phyloP scores from a whole-genome alignment of 2,888 invertebrate genomes.

The Monopis laevigella region DNA sequence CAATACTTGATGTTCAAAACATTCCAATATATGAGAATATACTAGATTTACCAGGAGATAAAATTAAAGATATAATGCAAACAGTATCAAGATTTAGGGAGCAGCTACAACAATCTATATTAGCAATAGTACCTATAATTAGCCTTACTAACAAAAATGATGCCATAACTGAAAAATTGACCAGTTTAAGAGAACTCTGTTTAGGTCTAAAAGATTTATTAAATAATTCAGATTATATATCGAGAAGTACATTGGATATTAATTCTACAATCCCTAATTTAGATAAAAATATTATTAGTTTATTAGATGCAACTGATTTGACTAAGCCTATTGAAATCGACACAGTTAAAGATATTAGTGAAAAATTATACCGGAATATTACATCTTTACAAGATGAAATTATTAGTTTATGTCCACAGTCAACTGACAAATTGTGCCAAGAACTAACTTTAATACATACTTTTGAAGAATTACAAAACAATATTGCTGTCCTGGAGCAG shows the following conservation, averaged over 20 bases:
- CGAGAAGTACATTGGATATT: conserved; percentile 17
- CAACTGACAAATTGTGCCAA: conserved; percentile 28
- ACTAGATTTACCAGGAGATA: conserved; percentile 40
- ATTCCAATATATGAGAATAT: conserved; percentile 50
- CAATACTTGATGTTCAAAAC: conserved; percentile 40
- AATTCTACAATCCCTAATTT: conserved; percentile 26
- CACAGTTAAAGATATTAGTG: conserved; percentile 35
- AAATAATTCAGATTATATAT: conserved; percentile 24
- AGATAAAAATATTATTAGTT: conserved; percentile 28
- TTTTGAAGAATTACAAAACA: conserved; percentile 41
- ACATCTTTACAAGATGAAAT: conserved; percentile 41
- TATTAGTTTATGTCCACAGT: conserved; percentile 33
- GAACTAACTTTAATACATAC: conserved; percentile 43
- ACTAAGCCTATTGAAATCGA: conserved; percentile 35
- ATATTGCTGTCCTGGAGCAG: conserved; percentile 44
- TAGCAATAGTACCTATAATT: conserved; percentile 36
- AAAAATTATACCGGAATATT: conserved; percentile 39
- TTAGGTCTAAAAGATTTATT: conserved; percentile 35
- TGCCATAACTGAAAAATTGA: conserved; percentile 41
- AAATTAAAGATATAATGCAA: conserved; percentile 38
- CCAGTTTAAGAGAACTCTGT: conserved; percentile 34
- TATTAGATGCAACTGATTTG: conserved; percentile 36
- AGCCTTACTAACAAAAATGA: conserved; percentile 37
- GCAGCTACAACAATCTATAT: conserved; percentile 38
- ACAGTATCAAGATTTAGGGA: conserved; percentile 39